These are phyloP conservation scores for Micrasema longulum DNA, from an alignment of 1,140 invertebrate genomes.

Conservation along the genomic window DNA sequence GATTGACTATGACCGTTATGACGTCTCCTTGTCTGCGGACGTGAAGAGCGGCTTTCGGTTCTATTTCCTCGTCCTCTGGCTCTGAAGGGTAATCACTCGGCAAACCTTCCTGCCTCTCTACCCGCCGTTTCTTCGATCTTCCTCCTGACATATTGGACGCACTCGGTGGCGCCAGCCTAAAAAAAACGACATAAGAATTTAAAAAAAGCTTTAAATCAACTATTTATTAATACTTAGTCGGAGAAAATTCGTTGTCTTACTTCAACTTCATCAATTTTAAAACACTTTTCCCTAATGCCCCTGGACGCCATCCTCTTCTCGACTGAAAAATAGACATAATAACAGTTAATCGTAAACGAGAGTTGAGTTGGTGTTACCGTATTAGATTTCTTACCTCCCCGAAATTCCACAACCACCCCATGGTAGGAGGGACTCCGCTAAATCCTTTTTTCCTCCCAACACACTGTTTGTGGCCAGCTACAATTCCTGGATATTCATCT, in stretches of 20 bases:
- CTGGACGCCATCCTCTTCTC: constrained; percentile 69
- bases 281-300: constrained; percentile 67
- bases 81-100: constrained; percentile 55
- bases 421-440: constrained; percentile 64
- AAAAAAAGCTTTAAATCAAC: too few relatives aligned
- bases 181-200: too few relatives aligned
- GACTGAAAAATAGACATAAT: constrained; percentile 56
- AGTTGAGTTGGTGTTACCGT: too few relatives aligned
- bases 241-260: constrained; percentile 5
- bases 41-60: constrained; percentile 59
- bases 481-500: constrained; percentile 55
- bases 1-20: constrained; percentile 70
- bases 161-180: not conserved
- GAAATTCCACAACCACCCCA: constrained; percentile 72
- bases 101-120: constrained; percentile 58
- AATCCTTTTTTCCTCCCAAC: constrained; percentile 57
- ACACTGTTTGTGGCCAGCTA: constrained; percentile 68
- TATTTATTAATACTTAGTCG: not conserved
- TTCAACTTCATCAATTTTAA: constrained; percentile 63
- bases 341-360: too few relatives aligned
- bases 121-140: constrained; percentile 59
- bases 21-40: constrained; percentile 70
- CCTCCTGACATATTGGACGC: not conserved
- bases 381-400: constrained; percentile 31
- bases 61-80: constrained; percentile 29